These are phyloP conservation scores for Drosophila leonis DNA, from an alignment of 2,888 invertebrate species.

Conservation along the genomic window DNA sequence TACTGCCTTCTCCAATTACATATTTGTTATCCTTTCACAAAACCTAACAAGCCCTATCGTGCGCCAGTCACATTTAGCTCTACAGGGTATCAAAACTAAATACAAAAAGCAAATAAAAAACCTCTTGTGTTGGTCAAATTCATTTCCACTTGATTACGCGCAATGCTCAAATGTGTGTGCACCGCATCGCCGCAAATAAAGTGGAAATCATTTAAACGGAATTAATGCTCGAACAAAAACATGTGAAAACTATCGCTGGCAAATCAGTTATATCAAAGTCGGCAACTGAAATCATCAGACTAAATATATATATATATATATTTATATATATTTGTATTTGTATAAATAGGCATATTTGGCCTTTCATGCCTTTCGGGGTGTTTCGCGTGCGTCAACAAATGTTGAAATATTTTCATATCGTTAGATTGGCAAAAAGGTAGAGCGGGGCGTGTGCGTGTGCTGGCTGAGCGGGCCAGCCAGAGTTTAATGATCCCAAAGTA, in stretches of 20 bases:
- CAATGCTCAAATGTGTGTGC: conserved; percentile 59
- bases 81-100: conserved; percentile 25
- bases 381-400: conserved; percentile 52
- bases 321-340: background rate
- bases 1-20: background rate
- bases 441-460: conserved; percentile 27
- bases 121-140: conserved; percentile 83
- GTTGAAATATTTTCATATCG: conserved; percentile 35
- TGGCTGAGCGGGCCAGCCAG: background rate
- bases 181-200: conserved; percentile 44
- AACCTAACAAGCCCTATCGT: background rate
- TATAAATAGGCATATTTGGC: conserved; percentile 6
- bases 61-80: background rate
- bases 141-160: conserved; percentile 80
- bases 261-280: conserved; percentile 46
- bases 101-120: conserved; percentile 27
- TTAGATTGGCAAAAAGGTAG: conserved; percentile 68
- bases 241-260: conserved; percentile 73
- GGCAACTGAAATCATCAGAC: conserved; percentile 24
- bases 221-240: conserved; percentile 79
- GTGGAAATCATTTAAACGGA: conserved; percentile 80
- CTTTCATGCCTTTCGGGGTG: conserved; percentile 32
- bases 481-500: conserved; percentile 47
- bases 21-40: background rate
- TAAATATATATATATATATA: background rate